phyloP scores from a whole-genome alignment of 1,140 invertebrate genomes.

The Drosophila azteca region DNA sequence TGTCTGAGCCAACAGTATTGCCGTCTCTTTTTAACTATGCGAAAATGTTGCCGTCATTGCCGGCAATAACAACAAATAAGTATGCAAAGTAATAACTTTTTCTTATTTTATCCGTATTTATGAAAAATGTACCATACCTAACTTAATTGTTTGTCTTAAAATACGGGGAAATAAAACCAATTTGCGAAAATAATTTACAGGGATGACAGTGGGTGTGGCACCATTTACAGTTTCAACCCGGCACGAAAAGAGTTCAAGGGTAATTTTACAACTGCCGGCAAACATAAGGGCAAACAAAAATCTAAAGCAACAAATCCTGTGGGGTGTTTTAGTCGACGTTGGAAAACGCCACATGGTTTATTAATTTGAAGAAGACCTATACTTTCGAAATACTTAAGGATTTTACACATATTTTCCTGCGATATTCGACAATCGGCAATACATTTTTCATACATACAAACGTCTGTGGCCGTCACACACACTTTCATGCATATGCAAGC shows the following conservation, averaged over 20 bases:
- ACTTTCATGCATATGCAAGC: background rate
- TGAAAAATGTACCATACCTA: no score
- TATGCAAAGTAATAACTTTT: slow-evolving; percentile 14
- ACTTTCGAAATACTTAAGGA: no score
- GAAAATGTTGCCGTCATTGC: slow-evolving; percentile 38
- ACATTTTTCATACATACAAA: slow-evolving; percentile 40
- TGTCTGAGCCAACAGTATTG: slow-evolving; percentile 28
- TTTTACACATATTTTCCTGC: slow-evolving; percentile 12
- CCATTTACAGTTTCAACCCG: slow-evolving; percentile 38
- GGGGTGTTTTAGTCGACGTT: no score
- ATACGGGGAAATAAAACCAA: no score
- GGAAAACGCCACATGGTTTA: no score
- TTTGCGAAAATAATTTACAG: background rate
- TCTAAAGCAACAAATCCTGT: background rate
- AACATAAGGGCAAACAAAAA: slow-evolving; percentile 42
- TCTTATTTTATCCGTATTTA: background rate
- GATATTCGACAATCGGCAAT: slow-evolving; percentile 42
- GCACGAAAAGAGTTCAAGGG: slow-evolving; percentile 46
- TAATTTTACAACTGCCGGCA: slow-evolving; percentile 50
- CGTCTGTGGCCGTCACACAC: slow-evolving; percentile 22
- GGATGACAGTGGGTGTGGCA: slow-evolving; percentile 37
- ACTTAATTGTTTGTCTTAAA: no score
- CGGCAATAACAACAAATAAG: slow-evolving; percentile 47
- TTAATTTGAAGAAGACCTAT: no score
- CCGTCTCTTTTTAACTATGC: slow-evolving; percentile 31